Conservation (phyloP, 1,140 invertebrate genomes). For the Galleria mellonella region DNA sequence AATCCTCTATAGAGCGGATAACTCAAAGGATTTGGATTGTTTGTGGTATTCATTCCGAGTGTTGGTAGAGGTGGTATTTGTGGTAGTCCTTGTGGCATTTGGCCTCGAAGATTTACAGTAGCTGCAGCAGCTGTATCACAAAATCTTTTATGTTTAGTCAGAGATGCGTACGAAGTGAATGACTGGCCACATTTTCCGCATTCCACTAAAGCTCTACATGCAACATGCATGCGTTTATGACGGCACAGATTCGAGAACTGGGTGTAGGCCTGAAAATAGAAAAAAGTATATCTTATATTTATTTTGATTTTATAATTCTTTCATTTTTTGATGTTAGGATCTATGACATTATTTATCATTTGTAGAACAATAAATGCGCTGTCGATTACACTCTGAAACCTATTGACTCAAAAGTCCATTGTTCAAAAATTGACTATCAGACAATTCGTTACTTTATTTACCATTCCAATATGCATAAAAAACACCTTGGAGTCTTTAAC, state of each 20-base stretch:
- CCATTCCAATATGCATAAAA: no score
- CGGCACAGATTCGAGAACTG: constrained; percentile 99
- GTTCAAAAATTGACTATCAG: no score
- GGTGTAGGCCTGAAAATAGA: constrained; percentile 92
- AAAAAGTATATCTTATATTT: constrained; percentile 1
- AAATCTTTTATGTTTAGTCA: constrained; percentile 89
- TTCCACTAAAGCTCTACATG: constrained; percentile 91
- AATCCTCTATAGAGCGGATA: constrained; percentile 76
- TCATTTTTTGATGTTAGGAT: no score
- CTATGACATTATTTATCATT: no score
- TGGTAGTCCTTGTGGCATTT: constrained; percentile 64
- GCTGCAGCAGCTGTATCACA: constrained; percentile 80
- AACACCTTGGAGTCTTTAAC: no score
- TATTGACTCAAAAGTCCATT: no score
- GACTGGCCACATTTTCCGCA: constrained; percentile 94
- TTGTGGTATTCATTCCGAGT: constrained; percentile 71
- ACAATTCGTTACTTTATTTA: no score
- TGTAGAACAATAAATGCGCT: no score
- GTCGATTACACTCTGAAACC: no score
- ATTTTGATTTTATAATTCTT: no score
- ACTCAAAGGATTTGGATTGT: constrained; percentile 77
- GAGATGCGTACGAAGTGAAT: constrained; percentile 90
- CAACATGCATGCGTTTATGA: constrained; percentile 98
- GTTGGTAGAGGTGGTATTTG: constrained; percentile 68
- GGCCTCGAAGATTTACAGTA: constrained; percentile 61